Conservation (phyloP, 1,140 invertebrate species). For the Limonius californicus region DNA sequence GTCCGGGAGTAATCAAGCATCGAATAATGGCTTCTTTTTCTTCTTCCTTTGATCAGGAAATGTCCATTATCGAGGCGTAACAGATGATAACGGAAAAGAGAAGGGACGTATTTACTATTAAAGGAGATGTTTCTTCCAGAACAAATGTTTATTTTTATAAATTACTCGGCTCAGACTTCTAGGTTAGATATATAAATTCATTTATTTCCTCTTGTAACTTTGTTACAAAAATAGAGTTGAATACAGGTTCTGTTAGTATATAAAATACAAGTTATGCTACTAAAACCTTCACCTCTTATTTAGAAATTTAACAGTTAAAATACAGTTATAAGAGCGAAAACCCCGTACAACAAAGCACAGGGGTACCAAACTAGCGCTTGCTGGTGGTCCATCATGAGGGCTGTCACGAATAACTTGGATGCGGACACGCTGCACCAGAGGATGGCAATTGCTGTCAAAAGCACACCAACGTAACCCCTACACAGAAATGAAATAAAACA, state of each 20-base stretch:
- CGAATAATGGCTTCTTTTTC: slow-evolving; percentile 30
- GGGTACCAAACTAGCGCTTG: slow-evolving; percentile 82
- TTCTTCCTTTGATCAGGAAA: slow-evolving; percentile 33
- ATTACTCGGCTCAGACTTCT: too few relatives aligned
- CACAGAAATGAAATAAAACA: neutral
- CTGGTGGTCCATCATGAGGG: slow-evolving; percentile 72
- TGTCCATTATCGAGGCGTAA: slow-evolving; percentile 32
- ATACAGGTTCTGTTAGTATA: too few relatives aligned
- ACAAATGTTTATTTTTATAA: neutral
- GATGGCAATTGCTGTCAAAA: slow-evolving; percentile 62
- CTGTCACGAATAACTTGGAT: slow-evolving; percentile 79
- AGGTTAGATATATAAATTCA: too few relatives aligned
- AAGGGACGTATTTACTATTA: slow-evolving; percentile 10
- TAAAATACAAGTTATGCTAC: too few relatives aligned
- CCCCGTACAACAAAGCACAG: slow-evolving; percentile 78
- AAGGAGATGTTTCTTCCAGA: neutral
- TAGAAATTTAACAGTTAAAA: too few relatives aligned
- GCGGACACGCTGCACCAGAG: slow-evolving; percentile 81
- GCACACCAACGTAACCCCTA: slow-evolving; percentile 53
- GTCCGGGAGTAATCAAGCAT: slow-evolving; percentile 31
- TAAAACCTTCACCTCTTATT: too few relatives aligned
- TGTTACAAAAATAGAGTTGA: neutral
- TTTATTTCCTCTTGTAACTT: neutral
- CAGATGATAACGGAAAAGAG: slow-evolving; percentile 25
- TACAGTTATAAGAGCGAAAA: slow-evolving; percentile 80